phyloP scores from a whole-genome alignment of 1,140 invertebrate species.

The Camponotus pennsylvanicus region DNA sequence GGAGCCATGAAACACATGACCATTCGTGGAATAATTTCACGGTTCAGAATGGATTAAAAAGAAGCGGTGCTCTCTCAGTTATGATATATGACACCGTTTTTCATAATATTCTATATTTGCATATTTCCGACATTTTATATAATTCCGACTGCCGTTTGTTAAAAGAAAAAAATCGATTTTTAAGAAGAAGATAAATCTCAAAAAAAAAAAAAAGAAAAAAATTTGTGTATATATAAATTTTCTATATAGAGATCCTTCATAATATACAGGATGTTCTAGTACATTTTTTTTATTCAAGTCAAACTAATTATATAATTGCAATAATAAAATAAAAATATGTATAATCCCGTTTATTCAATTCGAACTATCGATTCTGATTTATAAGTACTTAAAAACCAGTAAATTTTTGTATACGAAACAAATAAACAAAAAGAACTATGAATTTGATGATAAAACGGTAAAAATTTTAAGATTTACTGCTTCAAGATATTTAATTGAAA shows the following conservation, averaged over 20 bases:
- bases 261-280: background rate
- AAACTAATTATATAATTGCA: background rate
- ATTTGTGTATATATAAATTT: background rate
- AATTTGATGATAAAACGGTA: background rate
- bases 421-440: background rate
- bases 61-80: constrained; percentile 16
- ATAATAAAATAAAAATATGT: too few species aligned
- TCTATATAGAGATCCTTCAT: background rate
- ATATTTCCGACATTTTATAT: constrained; percentile 45
- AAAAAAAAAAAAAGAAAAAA: background rate
- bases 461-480: background rate
- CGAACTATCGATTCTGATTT: background rate
- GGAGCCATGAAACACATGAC: constrained; percentile 24
- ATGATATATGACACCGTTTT: constrained; percentile 46
- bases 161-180: constrained; percentile 17
- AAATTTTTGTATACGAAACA: background rate
- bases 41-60: constrained; percentile 45
- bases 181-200: background rate
- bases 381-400: background rate
- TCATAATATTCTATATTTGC: constrained; percentile 40
- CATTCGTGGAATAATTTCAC: constrained; percentile 49
- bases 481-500: background rate
- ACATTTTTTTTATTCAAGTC: background rate
- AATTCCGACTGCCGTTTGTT: background rate
- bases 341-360: background rate